phyloP scores from a whole-genome alignment of 2,888 invertebrate species.

The Diplazon laetatorius region DNA sequence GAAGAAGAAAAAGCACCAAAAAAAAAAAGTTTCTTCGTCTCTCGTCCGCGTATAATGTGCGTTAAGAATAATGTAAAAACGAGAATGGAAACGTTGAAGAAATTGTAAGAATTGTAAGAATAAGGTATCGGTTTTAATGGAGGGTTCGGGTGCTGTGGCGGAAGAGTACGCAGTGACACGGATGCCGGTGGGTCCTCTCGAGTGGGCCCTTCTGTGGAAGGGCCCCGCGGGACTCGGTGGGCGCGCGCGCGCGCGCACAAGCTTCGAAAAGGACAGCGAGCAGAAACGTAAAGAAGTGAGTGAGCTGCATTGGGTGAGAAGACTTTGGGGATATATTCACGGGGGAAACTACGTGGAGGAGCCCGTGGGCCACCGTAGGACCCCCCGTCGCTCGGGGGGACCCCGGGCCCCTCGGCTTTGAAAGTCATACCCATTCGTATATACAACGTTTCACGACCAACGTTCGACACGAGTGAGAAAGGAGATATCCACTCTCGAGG shows the following conservation, averaged over 20 bases:
- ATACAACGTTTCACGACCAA: slow-evolving; percentile 31
- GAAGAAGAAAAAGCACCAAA: too few relatives aligned
- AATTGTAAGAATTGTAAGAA: slow-evolving; percentile 60
- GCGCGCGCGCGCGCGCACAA: slow-evolving; percentile 47
- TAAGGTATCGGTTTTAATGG: slow-evolving; percentile 77
- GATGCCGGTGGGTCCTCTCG: slow-evolving; percentile 4
- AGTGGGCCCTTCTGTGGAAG: slow-evolving; percentile 68
- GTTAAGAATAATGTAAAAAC: slow-evolving; percentile 19
- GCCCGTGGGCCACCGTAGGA: slow-evolving; percentile 68
- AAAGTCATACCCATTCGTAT: slow-evolving; percentile 75
- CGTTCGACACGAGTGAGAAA: slow-evolving; percentile 47
- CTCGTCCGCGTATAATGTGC: background rate
- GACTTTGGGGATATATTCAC: too few relatives aligned
- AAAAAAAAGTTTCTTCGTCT: slow-evolving; percentile 7
- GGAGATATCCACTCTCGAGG: slow-evolving; percentile 33
- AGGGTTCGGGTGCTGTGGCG: slow-evolving; percentile 67
- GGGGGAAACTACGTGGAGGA: slow-evolving; percentile 9
- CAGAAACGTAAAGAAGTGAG: slow-evolving; percentile 35
- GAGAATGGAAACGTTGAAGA: slow-evolving; percentile 16
- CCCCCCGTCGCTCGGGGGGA: slow-evolving; percentile 78
- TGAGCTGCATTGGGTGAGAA: too few relatives aligned
- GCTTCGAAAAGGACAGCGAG: slow-evolving; percentile 4
- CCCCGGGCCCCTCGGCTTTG: slow-evolving; percentile 75
- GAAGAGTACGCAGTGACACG: slow-evolving; percentile 62
- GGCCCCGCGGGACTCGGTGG: slow-evolving; percentile 57